phyloP scores from a whole-genome alignment of 2,113 vertebrate genomes.

The Triplophysa siluroides region DNA sequence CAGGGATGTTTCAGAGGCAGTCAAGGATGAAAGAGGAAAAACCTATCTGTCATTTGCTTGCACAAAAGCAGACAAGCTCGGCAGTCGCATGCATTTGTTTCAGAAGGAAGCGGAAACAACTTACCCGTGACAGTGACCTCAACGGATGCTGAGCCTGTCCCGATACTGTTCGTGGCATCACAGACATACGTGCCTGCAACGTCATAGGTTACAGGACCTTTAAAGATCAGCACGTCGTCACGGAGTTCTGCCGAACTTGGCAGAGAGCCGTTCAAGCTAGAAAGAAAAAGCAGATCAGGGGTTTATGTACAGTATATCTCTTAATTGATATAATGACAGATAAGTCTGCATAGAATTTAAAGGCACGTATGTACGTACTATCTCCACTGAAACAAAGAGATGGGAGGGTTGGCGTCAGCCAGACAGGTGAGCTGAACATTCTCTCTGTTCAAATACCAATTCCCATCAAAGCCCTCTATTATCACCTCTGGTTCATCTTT shows the following conservation, averaged over 20 bases:
- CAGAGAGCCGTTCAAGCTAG: conserved; percentile 89
- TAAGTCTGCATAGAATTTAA: not conserved
- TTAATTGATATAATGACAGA: not conserved
- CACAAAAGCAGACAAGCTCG: conserved; percentile 19
- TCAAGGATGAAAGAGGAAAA: conserved; percentile 9
- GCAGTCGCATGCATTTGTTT: conserved; percentile 8
- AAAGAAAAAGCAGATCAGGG: conserved; percentile 2
- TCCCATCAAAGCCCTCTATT: conserved; percentile 93
- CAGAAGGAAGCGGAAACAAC: conserved; percentile 25
- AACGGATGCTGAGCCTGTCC: conserved; percentile 85
- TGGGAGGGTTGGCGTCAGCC: conserved; percentile 89
- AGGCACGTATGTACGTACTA: conserved; percentile 76
- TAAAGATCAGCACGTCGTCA: conserved; percentile 88
- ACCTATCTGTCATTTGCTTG: not conserved
- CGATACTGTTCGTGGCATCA: conserved; percentile 91
- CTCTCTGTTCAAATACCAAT: conserved; percentile 92
- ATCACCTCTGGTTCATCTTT: conserved; percentile 91
- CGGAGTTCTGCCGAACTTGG: conserved; percentile 84
- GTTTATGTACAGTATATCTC: not conserved
- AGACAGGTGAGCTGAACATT: conserved; percentile 90
- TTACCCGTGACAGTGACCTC: conserved; percentile 95
- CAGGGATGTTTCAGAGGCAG: conserved; percentile 47
- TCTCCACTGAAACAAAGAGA: conserved; percentile 90
- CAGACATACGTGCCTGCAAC: conserved; percentile 91
- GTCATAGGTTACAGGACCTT: conserved; percentile 85